Conservation (phyloP, 92 coral and sea anemone genomes). For the Umimayanthus kanabou region DNA sequence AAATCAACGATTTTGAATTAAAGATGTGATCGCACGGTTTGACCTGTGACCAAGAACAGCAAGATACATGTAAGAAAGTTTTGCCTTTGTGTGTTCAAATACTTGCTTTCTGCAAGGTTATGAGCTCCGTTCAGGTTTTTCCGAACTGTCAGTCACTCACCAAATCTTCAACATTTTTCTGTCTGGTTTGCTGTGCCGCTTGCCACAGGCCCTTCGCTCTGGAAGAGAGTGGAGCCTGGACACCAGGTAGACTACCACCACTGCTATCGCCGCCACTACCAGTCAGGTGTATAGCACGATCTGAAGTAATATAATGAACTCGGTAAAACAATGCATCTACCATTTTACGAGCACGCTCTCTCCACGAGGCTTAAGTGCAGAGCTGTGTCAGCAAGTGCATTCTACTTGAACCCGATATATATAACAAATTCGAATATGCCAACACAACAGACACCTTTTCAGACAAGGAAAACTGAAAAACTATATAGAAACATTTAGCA, state of each 20-base stretch:
- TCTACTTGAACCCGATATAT: background rate
- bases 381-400: background rate
- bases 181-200: constrained; percentile 50
- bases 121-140: background rate
- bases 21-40: background rate
- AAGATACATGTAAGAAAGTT: too few relatives aligned
- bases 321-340: background rate
- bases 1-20: too few relatives aligned
- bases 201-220: constrained; percentile 77
- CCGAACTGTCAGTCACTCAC: constrained; percentile 42
- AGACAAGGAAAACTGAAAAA: too few relatives aligned
- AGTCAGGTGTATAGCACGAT: constrained; percentile 33
- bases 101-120: background rate
- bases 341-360: too few relatives aligned
- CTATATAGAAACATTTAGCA: too few relatives aligned
- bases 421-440: background rate
- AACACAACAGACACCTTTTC: too few relatives aligned
- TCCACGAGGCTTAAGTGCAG: too few relatives aligned
- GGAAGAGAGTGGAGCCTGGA: constrained; percentile 43
- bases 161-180: constrained; percentile 84
- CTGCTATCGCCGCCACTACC: constrained; percentile 71
- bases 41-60: background rate
- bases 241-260: constrained; percentile 66
- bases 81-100: too few relatives aligned
- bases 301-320: background rate